phyloP scores from a whole-genome alignment of 1,140 invertebrate genomes.

The Zaprionus camerounensis region DNA sequence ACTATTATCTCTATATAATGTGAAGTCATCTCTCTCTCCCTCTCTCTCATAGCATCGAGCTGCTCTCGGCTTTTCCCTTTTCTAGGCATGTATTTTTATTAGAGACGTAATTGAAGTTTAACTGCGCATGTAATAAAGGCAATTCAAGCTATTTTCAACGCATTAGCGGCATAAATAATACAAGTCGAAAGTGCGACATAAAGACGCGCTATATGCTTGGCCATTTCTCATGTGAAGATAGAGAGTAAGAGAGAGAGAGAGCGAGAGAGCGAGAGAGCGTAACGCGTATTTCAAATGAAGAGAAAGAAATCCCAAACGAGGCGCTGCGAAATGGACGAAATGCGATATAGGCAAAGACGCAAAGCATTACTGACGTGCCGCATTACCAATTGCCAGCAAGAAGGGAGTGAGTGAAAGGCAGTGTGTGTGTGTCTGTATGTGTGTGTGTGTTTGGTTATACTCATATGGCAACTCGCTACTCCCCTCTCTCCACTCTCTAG shows the following conservation, averaged over 20 bases:
- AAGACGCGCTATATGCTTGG: constrained; percentile 64
- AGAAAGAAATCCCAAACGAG: constrained; percentile 44
- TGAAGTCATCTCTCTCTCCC: not conserved
- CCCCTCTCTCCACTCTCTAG: not conserved
- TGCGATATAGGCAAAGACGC: constrained; percentile 64
- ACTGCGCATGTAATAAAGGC: constrained; percentile 83
- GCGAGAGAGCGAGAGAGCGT: not conserved
- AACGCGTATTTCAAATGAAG: constrained; percentile 54
- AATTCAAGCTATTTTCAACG: constrained; percentile 83
- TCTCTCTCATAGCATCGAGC: constrained; percentile 1
- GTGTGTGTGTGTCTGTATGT: not conserved
- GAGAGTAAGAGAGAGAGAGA: not conserved
- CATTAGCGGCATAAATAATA: constrained; percentile 82
- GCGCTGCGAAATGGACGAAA: constrained; percentile 68
- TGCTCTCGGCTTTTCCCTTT: constrained; percentile 24
- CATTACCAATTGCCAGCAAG: constrained; percentile 2
- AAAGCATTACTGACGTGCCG: constrained; percentile 55
- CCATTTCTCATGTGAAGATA: constrained; percentile 53
- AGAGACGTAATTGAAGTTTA: constrained; percentile 81
- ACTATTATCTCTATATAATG: not conserved
- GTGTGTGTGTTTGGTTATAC: not conserved
- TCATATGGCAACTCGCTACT: constrained; percentile 11
- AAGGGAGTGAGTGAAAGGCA: not conserved
- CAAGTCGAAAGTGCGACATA: constrained; percentile 64
- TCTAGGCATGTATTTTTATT: constrained; percentile 73